Evolutionary conservation across 2,888 invertebrate genomes (phyloP).

Genomic region (Bembecia ichneumoniformis): DNA sequence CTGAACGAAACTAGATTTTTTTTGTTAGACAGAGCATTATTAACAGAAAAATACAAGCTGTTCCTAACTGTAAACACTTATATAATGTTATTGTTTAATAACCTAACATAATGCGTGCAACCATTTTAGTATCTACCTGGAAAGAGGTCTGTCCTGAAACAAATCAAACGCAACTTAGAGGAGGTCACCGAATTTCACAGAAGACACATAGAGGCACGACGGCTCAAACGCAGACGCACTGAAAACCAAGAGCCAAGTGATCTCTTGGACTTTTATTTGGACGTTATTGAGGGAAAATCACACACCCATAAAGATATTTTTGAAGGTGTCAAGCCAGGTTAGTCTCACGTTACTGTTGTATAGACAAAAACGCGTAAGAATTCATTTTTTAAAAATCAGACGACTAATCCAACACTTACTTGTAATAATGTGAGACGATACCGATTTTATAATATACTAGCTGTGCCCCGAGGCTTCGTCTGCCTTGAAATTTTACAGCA

Average conservation of each 20-base stretch:
- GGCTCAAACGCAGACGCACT: slow-evolving; percentile 11
- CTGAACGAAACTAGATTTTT: no score
- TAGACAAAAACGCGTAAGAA: no score
- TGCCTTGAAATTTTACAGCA: no score
- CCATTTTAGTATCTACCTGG: slow-evolving; percentile 28
- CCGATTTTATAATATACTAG: no score
- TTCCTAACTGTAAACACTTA: background rate
- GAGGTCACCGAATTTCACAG: slow-evolving; percentile 29
- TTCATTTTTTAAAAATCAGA: no score
- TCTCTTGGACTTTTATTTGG: slow-evolving; percentile 30
- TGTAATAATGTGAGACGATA: no score
- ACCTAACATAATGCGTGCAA: slow-evolving; percentile 1
- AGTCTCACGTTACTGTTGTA: no score
- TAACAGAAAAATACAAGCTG: no score
- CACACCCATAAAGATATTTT: slow-evolving; percentile 16
- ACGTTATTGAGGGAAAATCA: slow-evolving; percentile 17
- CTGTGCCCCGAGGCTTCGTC: no score
- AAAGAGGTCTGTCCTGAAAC: slow-evolving; percentile 33
- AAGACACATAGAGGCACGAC: slow-evolving; percentile 17
- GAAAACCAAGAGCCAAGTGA: slow-evolving; percentile 20
- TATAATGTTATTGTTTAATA: background rate
- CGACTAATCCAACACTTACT: no score
- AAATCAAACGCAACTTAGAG: slow-evolving; percentile 57
- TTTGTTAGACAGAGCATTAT: no score
- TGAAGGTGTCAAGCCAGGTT: slow-evolving; percentile 20